Evolutionary conservation across 2,113 vertebrate genomes (phyloP), one percentile per base, ranked within the genome.

Genomic region (Opisthocomus hoazin): DNA sequence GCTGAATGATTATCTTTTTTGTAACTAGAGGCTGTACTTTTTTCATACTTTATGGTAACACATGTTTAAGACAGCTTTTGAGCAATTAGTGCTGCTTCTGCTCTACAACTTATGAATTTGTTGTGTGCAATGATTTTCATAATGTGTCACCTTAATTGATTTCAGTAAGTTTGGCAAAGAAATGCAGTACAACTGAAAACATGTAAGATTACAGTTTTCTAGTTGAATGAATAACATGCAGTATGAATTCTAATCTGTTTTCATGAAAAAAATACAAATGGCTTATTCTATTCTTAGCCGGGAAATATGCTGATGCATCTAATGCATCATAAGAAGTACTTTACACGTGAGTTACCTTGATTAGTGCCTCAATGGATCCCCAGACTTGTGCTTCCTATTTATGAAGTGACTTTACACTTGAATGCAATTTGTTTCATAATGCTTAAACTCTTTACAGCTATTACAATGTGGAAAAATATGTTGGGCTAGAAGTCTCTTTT

Each of bases 61-160:
- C 96, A 96, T 96, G 84, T 93, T 96, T 95, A 94, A 93, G 94
- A 71, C 56, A 78, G 74, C 81, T 94, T 96, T 95, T 92, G 80
- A 97, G 86, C 88, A 96, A 94, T 97, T 97, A 96, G 92, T 94
- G 80, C 79, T 89, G 39, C 88, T 96, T 93, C 90, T 94, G 82
- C 46, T 94, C 51, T 88, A 75, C 85, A 93, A 96, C 83, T 84
- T 96, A 92, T n/a, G 84, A 96, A 96, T 95, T 96, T 92, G 92
- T 96, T 96, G 90, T 92, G 86, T 92, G 86, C 73, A 91, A 75
- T 82, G 85, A 90, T 90, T 94, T 96, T 96, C 87, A 77, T 94
- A 93, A 93, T 91, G 83, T 96, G 93, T 93, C 83, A 90, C 93
- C 86, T 94, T 92, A 93, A 96, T 92, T 93, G 93, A 71, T 96